These are phyloP conservation scores for Erynnis tages DNA, from an alignment of 2,888 invertebrate species.

Conservation along the genomic window DNA sequence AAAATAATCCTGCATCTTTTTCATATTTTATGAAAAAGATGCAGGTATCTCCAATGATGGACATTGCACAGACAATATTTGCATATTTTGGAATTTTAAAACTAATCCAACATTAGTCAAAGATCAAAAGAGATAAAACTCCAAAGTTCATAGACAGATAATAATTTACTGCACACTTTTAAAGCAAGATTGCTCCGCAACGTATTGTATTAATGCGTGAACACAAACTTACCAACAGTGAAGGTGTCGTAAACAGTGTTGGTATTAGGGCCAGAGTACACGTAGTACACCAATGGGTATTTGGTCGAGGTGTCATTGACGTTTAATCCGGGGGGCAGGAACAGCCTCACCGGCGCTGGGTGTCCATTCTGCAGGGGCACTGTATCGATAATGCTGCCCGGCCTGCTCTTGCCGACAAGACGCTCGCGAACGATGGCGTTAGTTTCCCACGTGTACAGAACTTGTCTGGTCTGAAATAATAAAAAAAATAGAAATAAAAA, in stretches of 20 bases:
- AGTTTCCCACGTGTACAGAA: slow-evolving; percentile 78
- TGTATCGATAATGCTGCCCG: slow-evolving; percentile 76
- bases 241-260: slow-evolving; percentile 88
- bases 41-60: no score
- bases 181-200: no score
- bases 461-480: slow-evolving; percentile 43
- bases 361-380: slow-evolving; percentile 82
- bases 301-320: slow-evolving; percentile 72
- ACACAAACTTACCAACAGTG: slow-evolving; percentile 79
- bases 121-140: no score
- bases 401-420: slow-evolving; percentile 73
- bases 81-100: no score
- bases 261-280: slow-evolving; percentile 93
- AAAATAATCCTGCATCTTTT: no score
- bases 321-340: slow-evolving; percentile 85
- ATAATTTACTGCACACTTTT: no score
- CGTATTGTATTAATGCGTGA: no score
- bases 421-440: slow-evolving; percentile 79
- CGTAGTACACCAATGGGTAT: slow-evolving; percentile 88
- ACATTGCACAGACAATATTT: no score
- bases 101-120: no score
- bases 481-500: no score
- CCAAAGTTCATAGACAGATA: no score
- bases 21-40: no score
- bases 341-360: slow-evolving; percentile 83